Base-by-base conservation (phyloP, 2,797 vertebrate species). In the Hippopotamyrus pictus region DNA sequence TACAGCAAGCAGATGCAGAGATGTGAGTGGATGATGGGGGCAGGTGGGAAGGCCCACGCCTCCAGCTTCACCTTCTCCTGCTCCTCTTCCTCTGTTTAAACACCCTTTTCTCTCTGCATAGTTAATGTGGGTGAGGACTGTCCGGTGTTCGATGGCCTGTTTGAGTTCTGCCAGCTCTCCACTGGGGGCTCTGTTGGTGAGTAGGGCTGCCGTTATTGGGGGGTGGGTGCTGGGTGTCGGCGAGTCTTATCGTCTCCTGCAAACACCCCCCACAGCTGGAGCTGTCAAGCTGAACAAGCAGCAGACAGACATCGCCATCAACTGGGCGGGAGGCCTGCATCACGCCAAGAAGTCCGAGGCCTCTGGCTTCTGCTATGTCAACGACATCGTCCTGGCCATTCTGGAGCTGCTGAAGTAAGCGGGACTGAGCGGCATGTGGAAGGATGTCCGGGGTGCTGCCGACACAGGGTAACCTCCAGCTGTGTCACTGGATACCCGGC, bases 1-100 rank as follows among this genome's bases (percentile, higher is more conserved):
- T 98, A 99, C 95, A 99, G 98, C 97, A 99, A 99, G 93, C 98
- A 99, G 94, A 99, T 99, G 98, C 98, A 99, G 79, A 97, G 98
- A 97, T 99, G 98, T 99, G 94, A 97, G 98, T 93, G 87, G 33
- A 88, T 54, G 62, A 19, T 3, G 11, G 57, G 11, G 0, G 57
- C 37, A 0, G 14, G 48, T n/a, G 0, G 6, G 73, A 50, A 17
- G 8, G 1, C 9, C 0, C 8, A 7, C 88, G 1, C 0, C n/a
- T 0, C 51, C 5, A 2, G 17, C 46, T 0, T 12, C 79, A 1
- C 41, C 41, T 7, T 65, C 4, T 22, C 50, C 1, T 62, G 29
- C 87, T 73, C 25, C 37, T 37, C 37, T 3, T 41, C 3, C 2
- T 29, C 9, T 65, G n/a, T 51, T 87, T 87, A n/a, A 48, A 48